These are phyloP conservation scores for Nomada hirtipes DNA, from an alignment of 2,888 invertebrate species.

Conservation along the genomic window DNA sequence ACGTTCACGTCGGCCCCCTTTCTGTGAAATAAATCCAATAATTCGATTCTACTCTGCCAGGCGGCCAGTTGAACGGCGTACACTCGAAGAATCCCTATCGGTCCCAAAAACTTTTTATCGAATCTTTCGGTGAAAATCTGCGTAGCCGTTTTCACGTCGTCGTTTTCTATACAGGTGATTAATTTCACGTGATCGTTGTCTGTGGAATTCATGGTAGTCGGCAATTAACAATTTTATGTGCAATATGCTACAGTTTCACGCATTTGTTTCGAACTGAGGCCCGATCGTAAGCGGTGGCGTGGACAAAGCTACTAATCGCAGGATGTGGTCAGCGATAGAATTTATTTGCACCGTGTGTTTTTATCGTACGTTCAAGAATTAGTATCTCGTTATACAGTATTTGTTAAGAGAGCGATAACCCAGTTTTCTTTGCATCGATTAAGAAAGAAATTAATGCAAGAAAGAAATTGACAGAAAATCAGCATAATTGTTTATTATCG, in stretches of 20 bases:
- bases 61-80: constrained; percentile 71
- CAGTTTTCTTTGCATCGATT: too few relatives aligned
- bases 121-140: constrained; percentile 50
- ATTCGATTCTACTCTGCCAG: constrained; percentile 65
- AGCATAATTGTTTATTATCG: too few relatives aligned
- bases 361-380: background rate
- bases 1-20: constrained; percentile 66
- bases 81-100: constrained; percentile 62
- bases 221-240: too few relatives aligned
- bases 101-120: constrained; percentile 38
- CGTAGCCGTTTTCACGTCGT: constrained; percentile 42
- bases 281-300: background rate
- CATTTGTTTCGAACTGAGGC: constrained; percentile 1
- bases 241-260: background rate
- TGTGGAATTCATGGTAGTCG: constrained; percentile 35
- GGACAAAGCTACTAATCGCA: constrained; percentile 13
- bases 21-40: constrained; percentile 54
- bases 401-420: too few relatives aligned
- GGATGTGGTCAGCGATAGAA: constrained; percentile 56
- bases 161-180: constrained; percentile 61
- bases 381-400: background rate
- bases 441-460: too few relatives aligned
- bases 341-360: constrained; percentile 16
- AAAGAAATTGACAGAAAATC: too few relatives aligned
- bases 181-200: constrained; percentile 39